These are phyloP conservation scores for Mus spicilegus DNA, from an alignment of 2,113 vertebrate species.

Conservation along the genomic window DNA sequence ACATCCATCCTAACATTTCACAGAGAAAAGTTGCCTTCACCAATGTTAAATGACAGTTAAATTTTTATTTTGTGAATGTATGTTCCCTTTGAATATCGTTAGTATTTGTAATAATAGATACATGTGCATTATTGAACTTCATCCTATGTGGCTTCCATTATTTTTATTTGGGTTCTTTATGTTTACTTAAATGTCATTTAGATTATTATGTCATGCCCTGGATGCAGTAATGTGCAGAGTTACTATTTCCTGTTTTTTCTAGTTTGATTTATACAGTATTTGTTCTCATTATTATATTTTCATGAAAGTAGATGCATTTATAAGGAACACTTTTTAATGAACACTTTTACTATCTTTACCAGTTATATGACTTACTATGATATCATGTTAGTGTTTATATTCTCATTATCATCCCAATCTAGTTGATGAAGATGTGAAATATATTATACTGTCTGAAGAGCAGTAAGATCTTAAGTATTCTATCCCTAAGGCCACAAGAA, in stretches of 20 bases:
- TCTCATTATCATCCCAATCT: neutral
- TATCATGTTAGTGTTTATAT: neutral
- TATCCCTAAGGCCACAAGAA: neutral
- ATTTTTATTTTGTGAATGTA: neutral
- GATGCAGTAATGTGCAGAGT: neutral
- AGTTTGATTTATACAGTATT: neutral
- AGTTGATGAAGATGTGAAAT: neutral
- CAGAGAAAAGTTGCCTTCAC: neutral
- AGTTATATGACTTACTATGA: neutral
- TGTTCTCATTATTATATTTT: neutral
- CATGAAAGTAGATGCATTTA: neutral
- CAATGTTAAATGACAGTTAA: neutral
- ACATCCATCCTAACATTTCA: neutral
- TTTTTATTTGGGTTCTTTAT: neutral
- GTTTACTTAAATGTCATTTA: neutral
- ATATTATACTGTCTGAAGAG: neutral
- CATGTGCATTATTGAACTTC: neutral
- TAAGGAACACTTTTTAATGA: neutral
- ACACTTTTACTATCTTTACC: neutral
- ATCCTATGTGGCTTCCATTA: neutral
- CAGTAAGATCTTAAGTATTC: neutral
- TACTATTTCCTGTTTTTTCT: neutral
- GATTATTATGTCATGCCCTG: neutral
- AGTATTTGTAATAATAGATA: neutral
- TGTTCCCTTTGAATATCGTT: neutral